Conservation (phyloP, 2,113 vertebrate genomes). For the Callipepla squamata region DNA sequence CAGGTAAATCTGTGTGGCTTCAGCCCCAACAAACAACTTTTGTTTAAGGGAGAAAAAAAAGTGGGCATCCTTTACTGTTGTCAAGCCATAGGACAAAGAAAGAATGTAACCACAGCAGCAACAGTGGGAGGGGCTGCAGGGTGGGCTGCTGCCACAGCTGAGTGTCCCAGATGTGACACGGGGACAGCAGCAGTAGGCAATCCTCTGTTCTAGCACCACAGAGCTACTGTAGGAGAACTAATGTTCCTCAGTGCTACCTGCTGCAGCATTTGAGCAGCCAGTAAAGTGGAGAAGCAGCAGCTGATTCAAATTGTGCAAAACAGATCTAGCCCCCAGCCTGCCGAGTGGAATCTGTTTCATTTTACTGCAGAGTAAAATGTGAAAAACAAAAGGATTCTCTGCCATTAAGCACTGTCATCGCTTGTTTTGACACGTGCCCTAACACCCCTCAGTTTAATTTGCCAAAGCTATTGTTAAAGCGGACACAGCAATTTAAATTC, state of each 20-base stretch:
- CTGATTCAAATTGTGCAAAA: neutral
- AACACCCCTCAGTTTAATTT: neutral
- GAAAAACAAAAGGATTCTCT: neutral
- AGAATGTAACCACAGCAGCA: neutral
- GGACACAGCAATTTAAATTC: neutral
- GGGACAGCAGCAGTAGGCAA: neutral
- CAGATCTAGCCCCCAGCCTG: neutral
- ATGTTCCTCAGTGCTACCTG: neutral
- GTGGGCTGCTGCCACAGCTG: neutral
- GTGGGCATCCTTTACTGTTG: neutral
- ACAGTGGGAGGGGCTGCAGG: neutral
- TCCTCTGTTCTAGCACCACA: accelerated
- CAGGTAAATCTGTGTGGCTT: accelerated
- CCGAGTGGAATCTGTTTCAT: neutral
- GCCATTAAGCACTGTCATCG: neutral
- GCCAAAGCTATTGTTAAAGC: neutral
- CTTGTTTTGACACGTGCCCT: neutral
- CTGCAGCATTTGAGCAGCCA: neutral
- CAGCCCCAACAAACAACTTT: neutral
- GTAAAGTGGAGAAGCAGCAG: neutral
- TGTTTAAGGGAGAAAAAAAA: neutral
- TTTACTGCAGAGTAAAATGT: neutral
- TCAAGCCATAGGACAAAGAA: neutral
- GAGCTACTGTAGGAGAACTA: neutral
- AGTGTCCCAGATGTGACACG: neutral